Conservation (phyloP, 2,797 vertebrate genomes). For the Odontamblyopus rebecca region DNA sequence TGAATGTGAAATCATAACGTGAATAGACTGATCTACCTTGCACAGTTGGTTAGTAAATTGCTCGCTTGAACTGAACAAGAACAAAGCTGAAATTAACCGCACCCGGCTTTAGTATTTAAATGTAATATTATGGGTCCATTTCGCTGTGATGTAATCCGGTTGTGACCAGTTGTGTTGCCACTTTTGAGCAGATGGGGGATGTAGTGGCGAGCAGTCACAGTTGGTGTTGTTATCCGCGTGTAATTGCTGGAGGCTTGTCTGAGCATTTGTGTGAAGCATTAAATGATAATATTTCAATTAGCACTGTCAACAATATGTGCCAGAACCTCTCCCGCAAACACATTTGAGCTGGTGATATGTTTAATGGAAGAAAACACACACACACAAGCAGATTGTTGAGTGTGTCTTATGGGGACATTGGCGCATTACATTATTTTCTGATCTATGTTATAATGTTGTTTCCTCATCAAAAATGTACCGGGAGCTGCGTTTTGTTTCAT, state of each 20-base stretch:
- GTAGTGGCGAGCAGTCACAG: not conserved
- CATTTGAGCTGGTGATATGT: not conserved
- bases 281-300: not conserved
- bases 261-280: conserved; percentile 1
- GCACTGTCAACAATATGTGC: not conserved
- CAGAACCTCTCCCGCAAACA: not conserved
- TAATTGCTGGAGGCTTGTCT: not conserved
- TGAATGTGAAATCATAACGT: no score
- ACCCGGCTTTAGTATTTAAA: not conserved
- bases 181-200: not conserved
- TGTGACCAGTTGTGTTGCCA: not conserved
- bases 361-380: not conserved
- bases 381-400: no score
- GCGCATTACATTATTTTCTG: no score
- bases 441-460: no score
- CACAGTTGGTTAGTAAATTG: not conserved
- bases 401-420: no score
- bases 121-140: not conserved
- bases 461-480: no score
- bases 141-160: not conserved
- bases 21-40: no score
- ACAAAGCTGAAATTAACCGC: not conserved
- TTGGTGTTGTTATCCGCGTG: not conserved
- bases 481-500: no score
- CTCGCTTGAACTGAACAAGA: not conserved